Conservation (phyloP, 2,888 invertebrate genomes). For the Bellardia bayeri region DNA sequence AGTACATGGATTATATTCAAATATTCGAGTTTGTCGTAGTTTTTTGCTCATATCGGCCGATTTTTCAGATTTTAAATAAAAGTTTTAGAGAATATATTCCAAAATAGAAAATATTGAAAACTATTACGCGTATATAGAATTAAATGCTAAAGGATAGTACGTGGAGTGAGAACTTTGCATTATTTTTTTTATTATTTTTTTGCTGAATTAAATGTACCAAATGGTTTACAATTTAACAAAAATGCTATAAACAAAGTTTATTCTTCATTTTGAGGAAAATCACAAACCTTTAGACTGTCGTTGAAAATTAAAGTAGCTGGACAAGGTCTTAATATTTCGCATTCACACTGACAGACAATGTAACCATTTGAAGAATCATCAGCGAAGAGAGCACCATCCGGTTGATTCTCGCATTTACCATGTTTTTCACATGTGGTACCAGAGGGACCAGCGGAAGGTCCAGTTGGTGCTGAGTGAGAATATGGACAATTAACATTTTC, state of each 20-base stretch:
- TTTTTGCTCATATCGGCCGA: too few species aligned
- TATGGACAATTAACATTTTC: conserved; percentile 76
- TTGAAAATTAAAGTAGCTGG: conserved; percentile 69
- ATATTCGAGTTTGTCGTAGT: too few species aligned
- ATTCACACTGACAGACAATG: conserved; percentile 64
- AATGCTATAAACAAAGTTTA: background rate
- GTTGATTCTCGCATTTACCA: conserved; percentile 32
- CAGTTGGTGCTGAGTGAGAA: conserved; percentile 11
- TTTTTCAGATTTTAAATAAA: too few species aligned
- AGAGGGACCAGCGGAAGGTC: conserved; percentile 76
- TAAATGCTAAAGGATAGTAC: background rate
- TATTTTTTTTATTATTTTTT: too few species aligned
- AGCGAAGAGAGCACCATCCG: conserved; percentile 40
- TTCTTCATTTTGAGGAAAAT: background rate
- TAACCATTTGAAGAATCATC: conserved; percentile 8
- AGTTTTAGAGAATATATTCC: too few species aligned
- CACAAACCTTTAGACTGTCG: conserved; percentile 15
- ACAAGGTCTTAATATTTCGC: conserved; percentile 58
- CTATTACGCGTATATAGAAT: too few species aligned
- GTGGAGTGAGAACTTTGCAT: too few species aligned
- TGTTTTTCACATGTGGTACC: conserved; percentile 65
- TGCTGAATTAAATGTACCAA: too few species aligned
- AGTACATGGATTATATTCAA: too few species aligned
- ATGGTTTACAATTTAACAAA: too few species aligned
- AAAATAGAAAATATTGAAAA: too few species aligned